A percentile compares a stretch with the other conserved stretches of the same genome.
Evolutionary conservation across 2,888 invertebrate species (phyloP).

Genomic region (Pterostichus niger): DNA sequence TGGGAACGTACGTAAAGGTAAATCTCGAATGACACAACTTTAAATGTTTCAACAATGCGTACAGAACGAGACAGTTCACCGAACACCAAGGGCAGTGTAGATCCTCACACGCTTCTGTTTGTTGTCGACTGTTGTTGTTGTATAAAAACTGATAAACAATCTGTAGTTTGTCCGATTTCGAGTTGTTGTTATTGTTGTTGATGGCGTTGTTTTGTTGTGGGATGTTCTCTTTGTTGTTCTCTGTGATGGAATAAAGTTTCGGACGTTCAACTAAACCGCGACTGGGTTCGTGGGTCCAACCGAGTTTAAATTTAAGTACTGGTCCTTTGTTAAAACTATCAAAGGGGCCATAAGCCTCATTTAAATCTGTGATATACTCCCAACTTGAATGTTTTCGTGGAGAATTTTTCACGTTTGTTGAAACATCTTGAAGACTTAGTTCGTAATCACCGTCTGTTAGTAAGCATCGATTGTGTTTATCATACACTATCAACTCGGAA

Average conservation of each 20-base stretch:
- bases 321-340: conserved; percentile 79
- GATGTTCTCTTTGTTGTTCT: conserved; percentile 76
- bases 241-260: conserved; percentile 77
- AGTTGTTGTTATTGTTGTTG: conserved; percentile 75
- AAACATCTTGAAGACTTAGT: conserved; percentile 88
- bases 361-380: conserved; percentile 82
- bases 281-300: conserved; percentile 89
- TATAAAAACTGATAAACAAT: conserved; percentile 98
- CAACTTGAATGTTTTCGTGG: conserved; percentile 87
- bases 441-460: conserved; percentile 95
- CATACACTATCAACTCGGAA: conserved; percentile 92
- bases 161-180: conserved; percentile 81
- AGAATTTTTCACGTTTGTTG: conserved; percentile 78
- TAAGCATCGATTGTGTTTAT: conserved; percentile 92
- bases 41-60: conserved; percentile 94
- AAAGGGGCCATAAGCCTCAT: conserved; percentile 72
- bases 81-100: conserved; percentile 98
- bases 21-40: conserved; percentile 96
- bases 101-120: conserved; percentile 96
- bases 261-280: conserved; percentile 84
- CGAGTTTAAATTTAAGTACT: conserved; percentile 89
- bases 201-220: conserved; percentile 71
- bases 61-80: conserved; percentile 91
- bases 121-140: conserved; percentile 96
- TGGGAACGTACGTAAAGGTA: conserved; percentile 93